A percentile compares a stretch with the other conserved stretches of the same genome.
Conservation (phyloP, 2,113 vertebrate genomes). For the Callipepla californica region DNA sequence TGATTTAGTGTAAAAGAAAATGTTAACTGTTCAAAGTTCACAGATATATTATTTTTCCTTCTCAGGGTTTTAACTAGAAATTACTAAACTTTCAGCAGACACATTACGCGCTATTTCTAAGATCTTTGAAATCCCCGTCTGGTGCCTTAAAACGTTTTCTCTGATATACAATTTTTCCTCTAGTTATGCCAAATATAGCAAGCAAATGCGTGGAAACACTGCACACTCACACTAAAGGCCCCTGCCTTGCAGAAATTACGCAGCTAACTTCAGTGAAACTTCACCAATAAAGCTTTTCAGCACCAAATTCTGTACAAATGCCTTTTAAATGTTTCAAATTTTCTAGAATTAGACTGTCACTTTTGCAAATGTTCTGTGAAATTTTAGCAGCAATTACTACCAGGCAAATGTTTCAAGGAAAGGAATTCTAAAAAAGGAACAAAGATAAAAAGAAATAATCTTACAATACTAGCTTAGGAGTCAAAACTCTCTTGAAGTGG, state of each 20-base stretch:
- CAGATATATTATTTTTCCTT: conserved; percentile 16
- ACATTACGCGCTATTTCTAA: conserved; percentile 43
- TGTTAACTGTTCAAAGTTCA: conserved; percentile 55
- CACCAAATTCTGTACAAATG: conserved; percentile 43
- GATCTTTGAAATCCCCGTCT: conserved; percentile 73
- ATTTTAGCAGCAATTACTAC: conserved; percentile 71
- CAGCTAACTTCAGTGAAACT: conserved; percentile 48
- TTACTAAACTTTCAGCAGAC: conserved; percentile 72
- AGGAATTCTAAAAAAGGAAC: conserved; percentile 51
- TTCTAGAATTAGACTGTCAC: conserved; percentile 74
- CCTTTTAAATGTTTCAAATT: conserved; percentile 65
- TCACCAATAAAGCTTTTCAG: conserved; percentile 36
- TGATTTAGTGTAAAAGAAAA: conserved; percentile 17
- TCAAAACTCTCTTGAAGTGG: conserved; percentile 33
- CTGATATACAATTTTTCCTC: conserved; percentile 50
- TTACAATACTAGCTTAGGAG: neutral
- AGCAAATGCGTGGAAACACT: conserved; percentile 17
- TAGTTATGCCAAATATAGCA: conserved; percentile 55
- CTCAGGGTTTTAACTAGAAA: conserved; percentile 66
- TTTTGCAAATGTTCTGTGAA: conserved; percentile 56
- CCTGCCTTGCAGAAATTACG: conserved; percentile 43
- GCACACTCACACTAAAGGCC: neutral
- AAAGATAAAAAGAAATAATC: conserved; percentile 5
- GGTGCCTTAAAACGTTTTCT: conserved; percentile 73
- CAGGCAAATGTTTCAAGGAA: conserved; percentile 30